A percentile compares a stretch with the other conserved stretches of the same genome.
Evolutionary conservation across 1,140 invertebrate genomes (phyloP).

Genomic region (Capitella teleta): DNA sequence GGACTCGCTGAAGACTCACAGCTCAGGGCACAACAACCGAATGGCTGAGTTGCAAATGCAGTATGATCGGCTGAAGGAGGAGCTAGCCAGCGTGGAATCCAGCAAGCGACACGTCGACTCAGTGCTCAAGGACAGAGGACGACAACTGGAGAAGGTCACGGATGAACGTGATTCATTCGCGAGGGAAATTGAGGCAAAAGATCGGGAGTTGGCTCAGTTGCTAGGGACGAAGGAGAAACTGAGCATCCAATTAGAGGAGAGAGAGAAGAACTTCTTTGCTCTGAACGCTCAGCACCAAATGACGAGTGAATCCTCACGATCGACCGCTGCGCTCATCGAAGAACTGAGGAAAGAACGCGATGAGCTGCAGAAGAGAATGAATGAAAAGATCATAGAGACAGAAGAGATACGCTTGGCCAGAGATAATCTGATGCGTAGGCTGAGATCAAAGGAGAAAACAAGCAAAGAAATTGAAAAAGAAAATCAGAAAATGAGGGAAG

Average conservation of each 20-base stretch:
- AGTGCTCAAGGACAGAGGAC: slow-evolving; percentile 22
- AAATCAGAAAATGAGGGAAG: slow-evolving; percentile 18
- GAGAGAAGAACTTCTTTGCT: slow-evolving; percentile 24
- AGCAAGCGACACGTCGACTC: slow-evolving; percentile 15
- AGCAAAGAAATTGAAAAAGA: slow-evolving; percentile 24
- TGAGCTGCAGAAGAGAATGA: slow-evolving; percentile 17
- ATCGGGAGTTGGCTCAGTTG: slow-evolving; percentile 20
- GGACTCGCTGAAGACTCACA: background rate
- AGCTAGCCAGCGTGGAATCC: background rate
- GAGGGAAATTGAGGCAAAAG: slow-evolving; percentile 22
- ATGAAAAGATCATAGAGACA: slow-evolving; percentile 21
- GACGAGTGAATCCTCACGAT: background rate
- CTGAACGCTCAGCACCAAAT: slow-evolving; percentile 25
- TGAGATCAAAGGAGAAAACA: slow-evolving; percentile 17
- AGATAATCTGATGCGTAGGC: slow-evolving; percentile 24
- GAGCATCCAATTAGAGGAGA: slow-evolving; percentile 28
- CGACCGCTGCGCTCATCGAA: slow-evolving; percentile 8
- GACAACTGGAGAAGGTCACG: slow-evolving; percentile 21
- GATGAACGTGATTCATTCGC: slow-evolving; percentile 28
- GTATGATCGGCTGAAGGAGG: background rate
- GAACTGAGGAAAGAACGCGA: slow-evolving; percentile 27
- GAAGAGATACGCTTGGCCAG: slow-evolving; percentile 22
- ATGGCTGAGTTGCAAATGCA: background rate
- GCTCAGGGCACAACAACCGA: background rate
- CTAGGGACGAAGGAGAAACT: slow-evolving; percentile 22